phyloP scores from a whole-genome alignment of 2,113 vertebrate genomes.

The Chelonoidis abingdonii region DNA sequence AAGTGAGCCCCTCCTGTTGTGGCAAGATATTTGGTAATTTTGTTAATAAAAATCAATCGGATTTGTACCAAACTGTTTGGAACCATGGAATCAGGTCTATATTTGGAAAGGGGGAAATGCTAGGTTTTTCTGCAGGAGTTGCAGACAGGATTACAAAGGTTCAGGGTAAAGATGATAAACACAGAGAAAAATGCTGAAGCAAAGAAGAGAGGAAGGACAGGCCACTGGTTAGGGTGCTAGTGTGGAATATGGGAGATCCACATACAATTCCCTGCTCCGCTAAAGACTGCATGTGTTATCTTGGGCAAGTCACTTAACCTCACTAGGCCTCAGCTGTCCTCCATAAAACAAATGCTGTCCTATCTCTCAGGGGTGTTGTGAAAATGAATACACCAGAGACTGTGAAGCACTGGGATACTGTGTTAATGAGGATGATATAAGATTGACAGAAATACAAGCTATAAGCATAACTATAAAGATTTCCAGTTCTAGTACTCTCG shows the following conservation, averaged over 20 bases:
- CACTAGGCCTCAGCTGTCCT: background rate
- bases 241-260: background rate
- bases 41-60: background rate
- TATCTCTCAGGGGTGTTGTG: background rate
- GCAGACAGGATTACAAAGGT: background rate
- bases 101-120: rapidly evolving
- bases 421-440: background rate
- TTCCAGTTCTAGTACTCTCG: background rate
- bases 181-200: background rate
- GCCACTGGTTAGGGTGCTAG: rapidly evolving
- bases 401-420: background rate
- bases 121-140: background rate
- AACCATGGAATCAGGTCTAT: background rate
- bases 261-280: background rate
- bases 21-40: background rate
- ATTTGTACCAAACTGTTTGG: rapidly evolving
- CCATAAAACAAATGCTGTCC: background rate
- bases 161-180: background rate
- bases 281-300: background rate
- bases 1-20: background rate
- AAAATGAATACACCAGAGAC: background rate
- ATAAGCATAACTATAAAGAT: background rate
- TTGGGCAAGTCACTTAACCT: background rate
- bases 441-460: background rate
- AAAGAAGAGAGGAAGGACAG: background rate